phyloP scores from a whole-genome alignment of 1,140 invertebrate genomes.

The Drosophila navojoa region DNA sequence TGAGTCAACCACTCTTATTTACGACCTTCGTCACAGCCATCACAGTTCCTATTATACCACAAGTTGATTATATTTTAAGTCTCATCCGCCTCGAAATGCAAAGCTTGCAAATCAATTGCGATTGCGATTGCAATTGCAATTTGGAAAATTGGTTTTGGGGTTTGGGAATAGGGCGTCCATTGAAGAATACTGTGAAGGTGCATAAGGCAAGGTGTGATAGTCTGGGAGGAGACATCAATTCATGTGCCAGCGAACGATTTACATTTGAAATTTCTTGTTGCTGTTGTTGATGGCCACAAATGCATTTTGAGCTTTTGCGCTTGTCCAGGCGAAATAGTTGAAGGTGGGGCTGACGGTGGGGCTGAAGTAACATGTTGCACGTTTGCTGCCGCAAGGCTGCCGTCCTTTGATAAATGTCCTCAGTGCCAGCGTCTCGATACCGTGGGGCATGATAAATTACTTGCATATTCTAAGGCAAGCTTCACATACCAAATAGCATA shows the following conservation, averaged over 20 bases:
- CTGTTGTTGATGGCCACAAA: conserved; percentile 25
- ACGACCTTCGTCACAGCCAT: not conserved
- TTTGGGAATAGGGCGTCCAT: conserved; percentile 2
- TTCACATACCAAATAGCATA: conserved; percentile 19
- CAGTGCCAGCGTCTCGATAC: conserved; percentile 34
- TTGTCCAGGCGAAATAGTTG: conserved; percentile 21
- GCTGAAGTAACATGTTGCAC: conserved; percentile 24
- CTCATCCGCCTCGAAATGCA: conserved; percentile 26
- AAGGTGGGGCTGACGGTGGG: not conserved
- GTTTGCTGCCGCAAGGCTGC: conserved; percentile 30
- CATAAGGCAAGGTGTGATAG: conserved; percentile 26
- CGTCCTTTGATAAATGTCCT: conserved; percentile 67
- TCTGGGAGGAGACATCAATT: conserved; percentile 52
- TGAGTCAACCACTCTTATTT: not conserved
- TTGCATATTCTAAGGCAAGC: conserved; percentile 30
- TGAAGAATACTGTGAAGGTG: conserved; percentile 14
- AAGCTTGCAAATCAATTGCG: conserved; percentile 67
- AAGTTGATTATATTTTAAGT: conserved; percentile 16
- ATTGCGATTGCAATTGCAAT: conserved; percentile 63
- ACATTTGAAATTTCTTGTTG: conserved; percentile 60
- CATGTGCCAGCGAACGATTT: conserved; percentile 54
- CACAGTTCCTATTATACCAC: not conserved
- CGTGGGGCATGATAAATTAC: conserved; percentile 72
- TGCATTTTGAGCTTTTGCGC: conserved; percentile 20
- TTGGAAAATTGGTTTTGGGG: conserved; percentile 73